A percentile compares a stretch with the other conserved stretches of the same genome.
phyloP scores from a whole-genome alignment of 2,113 vertebrate species.

The Centrocercus urophasianus region DNA sequence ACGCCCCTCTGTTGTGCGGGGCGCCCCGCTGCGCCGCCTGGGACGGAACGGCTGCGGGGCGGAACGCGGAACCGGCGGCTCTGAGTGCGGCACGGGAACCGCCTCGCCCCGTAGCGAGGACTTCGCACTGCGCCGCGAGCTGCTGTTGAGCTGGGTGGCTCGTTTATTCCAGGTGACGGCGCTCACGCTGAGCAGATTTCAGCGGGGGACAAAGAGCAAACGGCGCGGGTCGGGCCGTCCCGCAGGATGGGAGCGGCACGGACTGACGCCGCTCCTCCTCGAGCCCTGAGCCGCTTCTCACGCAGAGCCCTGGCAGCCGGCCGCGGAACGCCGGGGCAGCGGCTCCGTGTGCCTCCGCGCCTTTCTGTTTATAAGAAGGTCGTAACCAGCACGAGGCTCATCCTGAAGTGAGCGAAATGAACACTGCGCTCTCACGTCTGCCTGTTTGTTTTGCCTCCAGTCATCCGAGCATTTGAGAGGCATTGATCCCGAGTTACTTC shows the following conservation, averaged over 20 bases:
- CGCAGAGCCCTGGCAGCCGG: rapidly evolving
- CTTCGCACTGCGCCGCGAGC: too few species aligned
- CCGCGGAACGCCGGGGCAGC: not conserved
- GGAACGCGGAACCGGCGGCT: too few species aligned
- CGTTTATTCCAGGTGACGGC: too few species aligned
- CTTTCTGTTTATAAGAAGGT: not conserved
- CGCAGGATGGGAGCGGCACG: too few species aligned
- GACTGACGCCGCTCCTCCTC: not conserved
- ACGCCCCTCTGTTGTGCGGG: too few species aligned
- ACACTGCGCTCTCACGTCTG: not conserved
- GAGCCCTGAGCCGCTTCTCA: not conserved
- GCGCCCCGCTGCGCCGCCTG: not conserved
- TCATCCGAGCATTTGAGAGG: rapidly evolving
- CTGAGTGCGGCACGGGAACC: too few species aligned
- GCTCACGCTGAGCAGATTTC: not conserved
- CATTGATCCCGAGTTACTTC: rapidly evolving
- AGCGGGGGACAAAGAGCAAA: too few species aligned
- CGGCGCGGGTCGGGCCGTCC: too few species aligned
- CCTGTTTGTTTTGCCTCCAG: rapidly evolving
- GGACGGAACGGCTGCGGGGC: not conserved
- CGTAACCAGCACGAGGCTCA: not conserved
- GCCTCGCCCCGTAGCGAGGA: too few species aligned
- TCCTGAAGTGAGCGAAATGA: not conserved
- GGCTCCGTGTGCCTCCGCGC: not conserved
- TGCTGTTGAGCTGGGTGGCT: too few species aligned